phyloP scores from a whole-genome alignment of 92 coral and sea anemone genomes.

The Parazoanthus swiftii region DNA sequence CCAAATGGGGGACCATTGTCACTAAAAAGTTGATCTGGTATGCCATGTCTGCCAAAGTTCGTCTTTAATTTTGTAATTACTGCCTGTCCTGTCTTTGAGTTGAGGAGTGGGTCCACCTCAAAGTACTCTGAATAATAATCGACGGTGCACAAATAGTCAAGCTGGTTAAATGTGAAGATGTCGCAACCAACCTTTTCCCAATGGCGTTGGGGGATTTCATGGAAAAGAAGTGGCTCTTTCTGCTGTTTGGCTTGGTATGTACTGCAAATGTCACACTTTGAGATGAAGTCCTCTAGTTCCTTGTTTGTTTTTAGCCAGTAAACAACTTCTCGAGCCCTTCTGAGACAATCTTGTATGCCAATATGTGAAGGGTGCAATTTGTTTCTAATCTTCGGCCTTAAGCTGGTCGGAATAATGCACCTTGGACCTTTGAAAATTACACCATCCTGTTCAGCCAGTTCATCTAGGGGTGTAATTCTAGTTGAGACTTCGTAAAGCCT shows the following conservation, averaged over 20 bases:
- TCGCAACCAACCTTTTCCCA: constrained; percentile 54
- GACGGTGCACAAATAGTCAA: constrained; percentile 47
- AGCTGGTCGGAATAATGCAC: constrained; percentile 20
- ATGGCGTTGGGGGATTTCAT: constrained; percentile 46
- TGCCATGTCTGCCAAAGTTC: constrained; percentile 55
- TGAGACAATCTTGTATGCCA: constrained; percentile 44
- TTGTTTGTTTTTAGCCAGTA: constrained; percentile 49
- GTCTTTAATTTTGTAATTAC: constrained; percentile 45
- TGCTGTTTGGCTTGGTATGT: constrained; percentile 37
- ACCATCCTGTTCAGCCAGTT: constrained; percentile 44
- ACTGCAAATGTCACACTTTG: constrained; percentile 51
- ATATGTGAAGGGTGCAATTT: constrained; percentile 49
- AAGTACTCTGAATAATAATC: constrained; percentile 55
- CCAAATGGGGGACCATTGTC: constrained; percentile 55
- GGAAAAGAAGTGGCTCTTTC: constrained; percentile 54
- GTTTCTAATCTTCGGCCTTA: constrained; percentile 46
- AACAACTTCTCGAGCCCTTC: constrained; percentile 58
- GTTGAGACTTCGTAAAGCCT: constrained; percentile 17
- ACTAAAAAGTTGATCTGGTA: constrained; percentile 41
- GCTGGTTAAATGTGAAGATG: constrained; percentile 46
- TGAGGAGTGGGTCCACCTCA: constrained; percentile 46
- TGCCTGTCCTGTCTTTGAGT: constrained; percentile 50
- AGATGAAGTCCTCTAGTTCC: constrained; percentile 40
- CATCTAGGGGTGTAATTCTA: constrained; percentile 37
- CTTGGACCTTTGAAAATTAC: constrained; percentile 21